phyloP scores from a whole-genome alignment of 2,888 invertebrate species.

The Blera fallax region DNA sequence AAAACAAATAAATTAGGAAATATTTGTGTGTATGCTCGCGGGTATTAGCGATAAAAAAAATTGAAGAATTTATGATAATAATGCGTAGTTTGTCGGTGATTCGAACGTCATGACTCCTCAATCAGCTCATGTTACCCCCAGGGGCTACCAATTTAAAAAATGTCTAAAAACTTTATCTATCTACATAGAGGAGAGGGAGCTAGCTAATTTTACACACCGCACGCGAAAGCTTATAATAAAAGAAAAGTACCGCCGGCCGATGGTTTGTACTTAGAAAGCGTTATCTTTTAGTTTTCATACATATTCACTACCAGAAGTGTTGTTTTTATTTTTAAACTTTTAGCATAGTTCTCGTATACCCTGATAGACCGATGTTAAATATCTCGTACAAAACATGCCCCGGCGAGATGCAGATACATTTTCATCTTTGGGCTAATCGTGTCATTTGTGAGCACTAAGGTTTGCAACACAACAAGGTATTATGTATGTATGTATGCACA shows the following conservation, averaged over 20 bases:
- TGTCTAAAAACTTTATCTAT: not conserved
- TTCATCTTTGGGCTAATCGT: too few relatives aligned
- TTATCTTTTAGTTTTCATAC: not conserved
- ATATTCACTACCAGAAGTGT: not conserved
- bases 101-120: not conserved
- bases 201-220: not conserved
- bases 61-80: conserved; percentile 10
- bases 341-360: not conserved
- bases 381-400: too few relatives aligned
- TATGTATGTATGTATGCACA: too few relatives aligned
- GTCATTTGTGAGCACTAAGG: too few relatives aligned
- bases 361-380: too few relatives aligned
- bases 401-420: too few relatives aligned
- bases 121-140: conserved; percentile 10
- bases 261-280: not conserved
- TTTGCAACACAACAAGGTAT: too few relatives aligned
- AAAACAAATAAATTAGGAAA: conserved; percentile 16
- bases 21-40: not conserved
- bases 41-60: conserved; percentile 1
- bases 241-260: not conserved
- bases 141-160: not conserved
- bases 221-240: not conserved
- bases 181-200: not conserved
- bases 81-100: not conserved
- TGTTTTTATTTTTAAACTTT: not conserved